phyloP scores from a whole-genome alignment of 2,888 invertebrate species.

The Lasius platythorax region DNA sequence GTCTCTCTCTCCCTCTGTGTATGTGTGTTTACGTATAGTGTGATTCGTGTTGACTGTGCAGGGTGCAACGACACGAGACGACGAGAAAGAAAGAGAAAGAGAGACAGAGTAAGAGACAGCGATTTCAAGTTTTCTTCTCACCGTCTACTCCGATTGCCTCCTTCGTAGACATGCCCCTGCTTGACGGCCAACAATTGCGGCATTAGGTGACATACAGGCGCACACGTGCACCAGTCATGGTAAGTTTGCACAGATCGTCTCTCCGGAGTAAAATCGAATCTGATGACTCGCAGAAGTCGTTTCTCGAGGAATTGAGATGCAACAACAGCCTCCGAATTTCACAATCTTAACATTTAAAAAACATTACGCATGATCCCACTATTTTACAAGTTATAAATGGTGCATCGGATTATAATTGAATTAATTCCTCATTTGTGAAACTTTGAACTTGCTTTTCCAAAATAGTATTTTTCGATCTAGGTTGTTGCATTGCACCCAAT shows the following conservation, averaged over 20 bases:
- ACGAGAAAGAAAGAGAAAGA: background rate
- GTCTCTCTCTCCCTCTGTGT: slow-evolving; percentile 2
- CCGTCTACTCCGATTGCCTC: slow-evolving; percentile 47
- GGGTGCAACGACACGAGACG: slow-evolving; percentile 52
- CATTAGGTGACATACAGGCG: slow-evolving; percentile 66
- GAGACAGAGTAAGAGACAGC: slow-evolving; percentile 23
- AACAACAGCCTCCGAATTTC: background rate
- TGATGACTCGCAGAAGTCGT: slow-evolving; percentile 12
- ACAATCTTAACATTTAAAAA: background rate
- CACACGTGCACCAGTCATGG: slow-evolving; percentile 64
- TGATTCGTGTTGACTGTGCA: slow-evolving; percentile 69
- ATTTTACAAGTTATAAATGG: background rate
- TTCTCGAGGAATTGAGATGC: background rate
- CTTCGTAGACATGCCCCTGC: slow-evolving; percentile 62
- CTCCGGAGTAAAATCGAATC: slow-evolving; percentile 14
- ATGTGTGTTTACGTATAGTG: slow-evolving; percentile 68
- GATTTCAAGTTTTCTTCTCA: slow-evolving; percentile 55
- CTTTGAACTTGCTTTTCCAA: background rate
- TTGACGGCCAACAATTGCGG: slow-evolving; percentile 54
- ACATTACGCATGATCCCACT: background rate
- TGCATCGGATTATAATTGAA: background rate
- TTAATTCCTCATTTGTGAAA: background rate
- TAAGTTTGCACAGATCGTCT: slow-evolving; percentile 57
- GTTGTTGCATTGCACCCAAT: background rate
- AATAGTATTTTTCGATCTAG: background rate